Evolutionary conservation across 1,140 invertebrate genomes (phyloP), one percentile per base, ranked within the genome.

Genomic region (Apocrypta bakeri): DNA sequence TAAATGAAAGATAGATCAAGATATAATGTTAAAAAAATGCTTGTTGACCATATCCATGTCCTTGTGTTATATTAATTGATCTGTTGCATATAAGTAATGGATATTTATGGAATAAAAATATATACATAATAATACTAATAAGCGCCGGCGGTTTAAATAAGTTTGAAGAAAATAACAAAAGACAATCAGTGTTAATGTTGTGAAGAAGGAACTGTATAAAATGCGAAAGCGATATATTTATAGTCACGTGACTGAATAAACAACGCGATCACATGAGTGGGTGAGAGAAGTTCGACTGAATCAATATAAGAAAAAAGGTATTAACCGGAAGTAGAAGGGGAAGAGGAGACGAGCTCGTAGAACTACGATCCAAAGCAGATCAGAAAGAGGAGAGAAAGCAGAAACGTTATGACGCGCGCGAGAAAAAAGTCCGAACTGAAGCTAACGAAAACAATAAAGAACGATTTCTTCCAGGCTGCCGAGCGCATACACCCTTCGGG

Each of bases 391-490:
- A 72, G 31, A 66, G 69, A 40, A 66, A 69, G 84, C 69, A n/a
- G 69, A 75, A 76, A 81, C 81, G 73, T 66, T 73, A 85, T 82
- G 66, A 25, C 37, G 63, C 14, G 83, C 83, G 73, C 48, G 48
- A 71, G 77, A 63, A 66, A 83, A 72, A 75, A 83, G 78, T 42
- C 21, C 14, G 63, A 86, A 83, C 64, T 72, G 66, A 56, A 81
- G 33, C 85, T 88, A 89, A 89, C 87, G 86, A 89, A 89, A 89
- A 88, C 88, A 89, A 89, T 88, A 88, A 88, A 88, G 83, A 75
- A 71, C 86, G 85, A 88, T 89, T 88, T 86, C 85, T 88, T 88
- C 85, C 86, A 82, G 83, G 25, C 84, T 84, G 80, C 63, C 81
- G 84, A 85, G 27, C 33, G 56, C 81, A 81, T 73, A 82, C 84